A percentile compares a stretch with the other conserved stretches of the same genome.
phyloP scores from a whole-genome alignment of 2,113 vertebrate genomes.

The Oxyura jamaicensis region DNA sequence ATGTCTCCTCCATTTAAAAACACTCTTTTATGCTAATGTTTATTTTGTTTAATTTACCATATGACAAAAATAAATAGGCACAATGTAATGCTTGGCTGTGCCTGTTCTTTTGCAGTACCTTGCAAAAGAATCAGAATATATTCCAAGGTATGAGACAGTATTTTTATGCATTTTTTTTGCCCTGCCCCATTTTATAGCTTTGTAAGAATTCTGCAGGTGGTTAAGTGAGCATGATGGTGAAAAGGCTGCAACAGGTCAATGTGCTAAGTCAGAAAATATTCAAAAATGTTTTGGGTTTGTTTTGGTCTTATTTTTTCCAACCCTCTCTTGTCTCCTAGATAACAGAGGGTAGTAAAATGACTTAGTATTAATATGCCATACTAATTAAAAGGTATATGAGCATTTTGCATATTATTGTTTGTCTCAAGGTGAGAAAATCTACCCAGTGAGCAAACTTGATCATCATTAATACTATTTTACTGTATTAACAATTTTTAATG shows the following conservation, averaged over 20 bases:
- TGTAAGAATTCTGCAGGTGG: not conserved
- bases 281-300: constrained; percentile 23
- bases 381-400: constrained; percentile 50
- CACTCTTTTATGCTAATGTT: not conserved
- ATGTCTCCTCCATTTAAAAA: not conserved
- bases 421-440: constrained; percentile 1
- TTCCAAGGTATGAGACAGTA: not conserved
- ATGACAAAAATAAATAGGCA: not conserved
- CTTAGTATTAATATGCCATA: not conserved
- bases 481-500: not conserved
- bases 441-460: not conserved
- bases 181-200: not conserved
- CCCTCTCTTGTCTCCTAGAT: constrained; percentile 53
- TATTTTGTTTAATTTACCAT: not conserved
- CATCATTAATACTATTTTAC: not conserved
- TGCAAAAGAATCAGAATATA: not conserved
- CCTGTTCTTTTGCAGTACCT: not conserved
- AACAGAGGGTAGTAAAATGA: constrained; percentile 29
- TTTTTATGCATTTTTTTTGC: not conserved
- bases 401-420: not conserved
- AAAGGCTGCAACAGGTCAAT: constrained; percentile 13
- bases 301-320: constrained; percentile 7
- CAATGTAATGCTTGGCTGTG: not conserved
- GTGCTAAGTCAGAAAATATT: constrained; percentile 17
- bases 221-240: not conserved